Evolutionary conservation across 2,113 vertebrate genomes (phyloP).

Genomic region (Xenopus laevis): DNA sequence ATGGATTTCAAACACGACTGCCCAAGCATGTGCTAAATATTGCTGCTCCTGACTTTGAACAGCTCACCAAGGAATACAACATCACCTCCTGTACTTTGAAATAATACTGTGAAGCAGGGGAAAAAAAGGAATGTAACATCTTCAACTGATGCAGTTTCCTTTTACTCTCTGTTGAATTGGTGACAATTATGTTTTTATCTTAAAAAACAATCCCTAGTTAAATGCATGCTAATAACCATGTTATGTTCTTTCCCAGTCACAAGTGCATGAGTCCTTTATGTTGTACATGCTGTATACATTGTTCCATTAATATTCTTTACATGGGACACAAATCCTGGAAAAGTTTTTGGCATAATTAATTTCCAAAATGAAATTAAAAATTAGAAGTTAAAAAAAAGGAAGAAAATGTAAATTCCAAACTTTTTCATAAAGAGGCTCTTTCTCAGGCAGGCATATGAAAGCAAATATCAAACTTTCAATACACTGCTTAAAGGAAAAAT

Average conservation of each 20-base stretch:
- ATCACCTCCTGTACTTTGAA: constrained; percentile 67
- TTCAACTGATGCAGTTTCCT: constrained; percentile 55
- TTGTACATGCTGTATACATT: not conserved
- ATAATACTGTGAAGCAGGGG: constrained; percentile 53
- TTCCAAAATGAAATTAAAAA: too few species aligned
- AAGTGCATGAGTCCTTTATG: constrained; percentile 9
- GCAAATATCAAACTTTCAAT: too few species aligned
- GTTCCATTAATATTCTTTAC: too few species aligned
- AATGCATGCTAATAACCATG: constrained; percentile 39
- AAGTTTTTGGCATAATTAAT: too few species aligned
- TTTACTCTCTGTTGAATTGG: constrained; percentile 50
- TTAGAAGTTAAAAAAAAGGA: too few species aligned
- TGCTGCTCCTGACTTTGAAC: constrained; percentile 74
- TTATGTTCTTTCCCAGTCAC: constrained; percentile 6
- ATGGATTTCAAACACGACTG: constrained; percentile 75
- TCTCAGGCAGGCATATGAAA: too few species aligned
- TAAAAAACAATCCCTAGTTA: constrained; percentile 26
- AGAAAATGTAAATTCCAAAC: too few species aligned
- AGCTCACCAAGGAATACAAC: constrained; percentile 74
- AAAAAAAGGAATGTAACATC: constrained; percentile 48
- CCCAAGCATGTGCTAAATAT: constrained; percentile 82
- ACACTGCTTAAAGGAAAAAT: too few species aligned
- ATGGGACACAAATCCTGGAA: too few species aligned
- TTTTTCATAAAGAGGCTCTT: too few species aligned
- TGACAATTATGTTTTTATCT: constrained; percentile 63